Evolutionary conservation across 1,140 invertebrate species (phyloP).

Genomic region (Pectinophora gossypiella): DNA sequence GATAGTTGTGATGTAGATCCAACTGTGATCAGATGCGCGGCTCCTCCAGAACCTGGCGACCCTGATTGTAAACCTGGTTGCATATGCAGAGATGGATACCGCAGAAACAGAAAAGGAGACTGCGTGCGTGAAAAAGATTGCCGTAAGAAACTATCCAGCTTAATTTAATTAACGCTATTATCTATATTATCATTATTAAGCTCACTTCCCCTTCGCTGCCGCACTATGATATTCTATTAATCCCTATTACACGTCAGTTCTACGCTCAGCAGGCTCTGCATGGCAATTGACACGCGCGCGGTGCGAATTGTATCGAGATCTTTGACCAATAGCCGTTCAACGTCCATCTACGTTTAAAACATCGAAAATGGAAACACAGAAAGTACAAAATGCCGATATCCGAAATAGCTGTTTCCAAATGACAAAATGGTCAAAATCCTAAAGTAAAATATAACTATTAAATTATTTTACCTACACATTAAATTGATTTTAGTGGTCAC

Average conservation of each 20-base stretch:
- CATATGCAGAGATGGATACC: neutral
- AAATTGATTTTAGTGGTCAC: no score
- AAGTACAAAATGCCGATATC: neutral
- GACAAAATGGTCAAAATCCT: neutral
- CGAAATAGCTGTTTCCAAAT: neutral
- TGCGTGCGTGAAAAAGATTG: neutral
- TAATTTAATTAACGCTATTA: neutral
- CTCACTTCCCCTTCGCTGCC: neutral
- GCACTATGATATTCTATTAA: neutral
- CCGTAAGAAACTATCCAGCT: conserved; percentile 18
- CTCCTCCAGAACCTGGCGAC: neutral
- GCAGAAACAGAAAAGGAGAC: neutral
- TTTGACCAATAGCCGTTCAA: no score
- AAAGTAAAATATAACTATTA: no score
- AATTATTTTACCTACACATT: no score
- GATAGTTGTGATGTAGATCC: neutral
- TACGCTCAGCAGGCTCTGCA: no score
- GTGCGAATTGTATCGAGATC: no score
- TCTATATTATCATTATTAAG: neutral
- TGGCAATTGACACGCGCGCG: no score
- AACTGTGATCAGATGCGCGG: neutral
- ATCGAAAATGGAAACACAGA: neutral
- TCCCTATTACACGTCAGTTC: no score
- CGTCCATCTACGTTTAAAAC: no score
- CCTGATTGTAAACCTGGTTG: neutral